Conservation (phyloP, 2,888 invertebrate genomes). For the Unio delphinus region DNA sequence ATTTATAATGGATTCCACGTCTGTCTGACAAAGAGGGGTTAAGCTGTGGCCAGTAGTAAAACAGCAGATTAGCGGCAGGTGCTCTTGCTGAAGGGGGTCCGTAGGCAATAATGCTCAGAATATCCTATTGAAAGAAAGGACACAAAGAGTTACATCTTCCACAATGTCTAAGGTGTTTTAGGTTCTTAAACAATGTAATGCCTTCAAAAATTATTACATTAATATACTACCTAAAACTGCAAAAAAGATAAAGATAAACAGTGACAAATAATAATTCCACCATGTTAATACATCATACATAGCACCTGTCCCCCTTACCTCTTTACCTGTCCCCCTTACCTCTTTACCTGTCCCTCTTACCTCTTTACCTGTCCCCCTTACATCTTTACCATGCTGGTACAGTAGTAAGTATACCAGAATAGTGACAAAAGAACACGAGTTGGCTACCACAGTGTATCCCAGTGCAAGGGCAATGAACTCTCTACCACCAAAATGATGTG, state of each 20-base stretch:
- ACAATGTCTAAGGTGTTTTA: not conserved
- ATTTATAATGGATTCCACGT: conserved; percentile 68
- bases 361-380: not conserved
- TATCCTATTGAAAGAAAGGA: conserved; percentile 75
- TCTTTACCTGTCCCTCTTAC: not conserved
- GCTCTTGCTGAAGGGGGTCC: conserved; percentile 93
- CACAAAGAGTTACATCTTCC: not conserved
- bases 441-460: no score
- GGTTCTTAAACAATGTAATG: not conserved
- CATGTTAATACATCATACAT: not conserved
- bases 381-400: not conserved
- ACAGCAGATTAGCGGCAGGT: conserved; percentile 96
- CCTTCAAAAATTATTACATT: not conserved
- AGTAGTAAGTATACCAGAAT: not conserved
- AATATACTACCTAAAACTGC: not conserved
- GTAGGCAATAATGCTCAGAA: conserved; percentile 95
- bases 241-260: not conserved
- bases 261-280: not conserved
- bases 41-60: conserved; percentile 99
- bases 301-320: not conserved
- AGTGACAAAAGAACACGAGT: not conserved
- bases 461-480: no score
- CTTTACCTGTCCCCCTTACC: not conserved
- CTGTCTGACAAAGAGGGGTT: conserved; percentile 92
- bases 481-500: no score